Evolutionary conservation across 2,888 invertebrate species (phyloP), one percentile per base, ranked within the genome.

Genomic region (Coremacera marginata): DNA sequence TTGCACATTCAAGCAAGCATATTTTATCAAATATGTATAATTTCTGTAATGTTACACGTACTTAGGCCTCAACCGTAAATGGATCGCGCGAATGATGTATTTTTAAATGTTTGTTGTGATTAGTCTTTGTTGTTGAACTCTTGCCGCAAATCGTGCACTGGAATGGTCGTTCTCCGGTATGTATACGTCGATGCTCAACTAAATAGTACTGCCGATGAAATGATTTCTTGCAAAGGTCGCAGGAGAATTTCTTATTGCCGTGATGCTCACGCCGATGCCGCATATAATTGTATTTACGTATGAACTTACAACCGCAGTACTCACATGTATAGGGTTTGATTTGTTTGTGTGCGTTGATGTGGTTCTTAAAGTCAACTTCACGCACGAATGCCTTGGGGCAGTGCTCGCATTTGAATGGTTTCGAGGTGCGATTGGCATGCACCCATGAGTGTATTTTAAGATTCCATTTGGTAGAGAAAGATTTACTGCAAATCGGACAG

Each of bases 381-480:
- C 96, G 92, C 77, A 96, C 93, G 89, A 96, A 96, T 22, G 96
- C 96, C 77, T 94, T 94, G 83, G 94, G 94, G 89, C 96, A 96
- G 82, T 94, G 92, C 80, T 92, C 92, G 89, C 96, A 96, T 88
- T 96, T 96, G 90, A 92, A 96, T 0, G 96, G 96, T 86, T 96
- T 96, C 37, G 94, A 92, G 19, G 94, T 94, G 80, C 96, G 93
- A 72, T 94, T 94, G 76, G 94, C 94, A 90, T 97, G 96, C 71
- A 95, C 95, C 96, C 96, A 96, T 82, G 94, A 93, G 90, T 97
- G 96, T 82, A 95, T 92, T 87, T 96, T 95, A 72, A 96, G 91
- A 90, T 96, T 96, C 95, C 96, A 96, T 88, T 95, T 95, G 82
- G 96, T 96, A 82, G 95, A 94, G 90, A 96, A 96, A 44, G 93